Evolutionary conservation across 2,113 vertebrate species (phyloP), one percentile per base, ranked within the genome.

Genomic region (Acanthochromis polyacanthus): DNA sequence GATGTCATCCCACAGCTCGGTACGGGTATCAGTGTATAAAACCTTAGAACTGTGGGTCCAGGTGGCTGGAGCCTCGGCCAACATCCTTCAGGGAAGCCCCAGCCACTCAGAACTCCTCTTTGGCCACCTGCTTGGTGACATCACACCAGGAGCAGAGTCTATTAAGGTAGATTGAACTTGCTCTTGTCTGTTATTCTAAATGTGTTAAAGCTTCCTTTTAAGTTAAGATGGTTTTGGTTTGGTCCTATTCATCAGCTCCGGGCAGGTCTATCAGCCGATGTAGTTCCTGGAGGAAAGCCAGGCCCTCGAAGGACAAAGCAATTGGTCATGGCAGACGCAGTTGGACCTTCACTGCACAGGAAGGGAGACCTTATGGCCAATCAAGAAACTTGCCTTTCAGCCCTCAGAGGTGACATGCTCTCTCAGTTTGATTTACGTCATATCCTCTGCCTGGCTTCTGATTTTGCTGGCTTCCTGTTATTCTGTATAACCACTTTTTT

Each of bases 21-120:
- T 98, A 43, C 91, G 96, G 23, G 95, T 95, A 1, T 90, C 94
- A 0, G 93, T 96, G 10, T 97, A 97, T 30, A 88, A 75, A 1
- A 90, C 95, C 15, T 66, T 98, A 66, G 96, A 96, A 45, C 83
- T 96, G 30, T 98, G 96, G 96, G 93, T 96, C 10, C 92, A 94
- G 79, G 95, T 95, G 12, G 94, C 90, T 0, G 96, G 96, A 14
- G 93, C 95, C 0, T 95, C 95, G 0, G 90, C 95, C 0, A 89
- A 91, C 1, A 32, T 97, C 40, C 94, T 97, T 7, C 96, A 97
- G 76, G 96, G 96, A 87, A 94, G 91, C 77, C 89, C 93, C 1
- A 88, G 93, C 16, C 95, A 96, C 11, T 92, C 93, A 0, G 96
- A 97, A 52, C 88, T 95, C 40, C 91, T 95, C 25, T 93, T 96